phyloP scores from a whole-genome alignment of 1,140 invertebrate species.

The Gryllus bimaculatus region DNA sequence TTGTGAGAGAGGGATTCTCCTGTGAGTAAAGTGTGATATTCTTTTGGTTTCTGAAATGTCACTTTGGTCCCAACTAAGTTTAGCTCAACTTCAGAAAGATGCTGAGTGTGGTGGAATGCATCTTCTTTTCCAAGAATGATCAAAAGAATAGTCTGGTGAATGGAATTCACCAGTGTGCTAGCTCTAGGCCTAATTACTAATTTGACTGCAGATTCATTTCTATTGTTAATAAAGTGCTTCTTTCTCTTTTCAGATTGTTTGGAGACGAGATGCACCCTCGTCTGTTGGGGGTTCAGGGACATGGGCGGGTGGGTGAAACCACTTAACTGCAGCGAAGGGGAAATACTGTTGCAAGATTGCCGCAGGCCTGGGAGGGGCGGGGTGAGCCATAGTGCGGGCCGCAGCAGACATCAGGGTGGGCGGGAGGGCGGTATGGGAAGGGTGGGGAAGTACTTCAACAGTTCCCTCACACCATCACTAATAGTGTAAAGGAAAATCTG shows the following conservation, averaged over 20 bases:
- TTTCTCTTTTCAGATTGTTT: constrained; percentile 15
- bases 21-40: too few species aligned
- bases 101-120: too few species aligned
- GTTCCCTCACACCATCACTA: constrained; percentile 7
- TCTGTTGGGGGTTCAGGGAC: constrained; percentile 29
- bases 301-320: constrained; percentile 47
- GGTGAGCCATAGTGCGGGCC: constrained; percentile 13
- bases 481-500: constrained; percentile 12
- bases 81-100: too few species aligned
- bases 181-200: too few species aligned
- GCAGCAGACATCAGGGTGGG: constrained; percentile 16
- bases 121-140: too few species aligned
- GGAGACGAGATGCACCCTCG: constrained; percentile 15
- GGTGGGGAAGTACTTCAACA: constrained; percentile 16
- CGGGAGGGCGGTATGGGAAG: constrained; percentile 20
- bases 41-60: too few species aligned
- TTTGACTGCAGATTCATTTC: too few species aligned
- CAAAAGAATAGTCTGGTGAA: too few species aligned
- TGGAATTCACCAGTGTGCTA: too few species aligned
- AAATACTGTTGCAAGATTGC: constrained; percentile 11
- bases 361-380: constrained; percentile 14
- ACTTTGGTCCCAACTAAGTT: too few species aligned
- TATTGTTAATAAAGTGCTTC: background rate
- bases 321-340: constrained; percentile 26
- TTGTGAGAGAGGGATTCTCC: too few species aligned